Evolutionary conservation across 2,113 vertebrate species (phyloP).

Genomic region (Odocoileus virginianus): DNA sequence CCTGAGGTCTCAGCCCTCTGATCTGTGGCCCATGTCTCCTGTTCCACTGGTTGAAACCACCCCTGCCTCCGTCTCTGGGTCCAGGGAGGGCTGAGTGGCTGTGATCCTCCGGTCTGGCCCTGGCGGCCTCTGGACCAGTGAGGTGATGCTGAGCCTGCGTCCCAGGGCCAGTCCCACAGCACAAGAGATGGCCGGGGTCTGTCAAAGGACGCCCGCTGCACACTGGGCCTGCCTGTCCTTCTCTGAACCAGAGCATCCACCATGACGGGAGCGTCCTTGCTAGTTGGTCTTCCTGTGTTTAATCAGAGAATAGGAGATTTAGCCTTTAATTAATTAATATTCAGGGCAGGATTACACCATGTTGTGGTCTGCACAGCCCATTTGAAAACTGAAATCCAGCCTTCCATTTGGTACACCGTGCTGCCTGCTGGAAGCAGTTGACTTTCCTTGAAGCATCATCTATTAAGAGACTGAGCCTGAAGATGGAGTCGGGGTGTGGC

Average conservation of each 20-base stretch:
- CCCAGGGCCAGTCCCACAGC: accelerated
- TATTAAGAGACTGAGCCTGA: neutral
- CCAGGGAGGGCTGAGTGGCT: neutral
- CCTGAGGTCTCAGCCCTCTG: too few relatives aligned
- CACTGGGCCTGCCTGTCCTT: neutral
- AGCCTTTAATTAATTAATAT: neutral
- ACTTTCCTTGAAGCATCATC: neutral
- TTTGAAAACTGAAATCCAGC: neutral
- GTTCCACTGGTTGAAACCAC: neutral
- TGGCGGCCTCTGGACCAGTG: neutral
- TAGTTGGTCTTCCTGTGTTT: neutral
- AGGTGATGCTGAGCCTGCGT: accelerated
- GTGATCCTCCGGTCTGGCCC: neutral
- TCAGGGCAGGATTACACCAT: neutral
- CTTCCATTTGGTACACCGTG: neutral
- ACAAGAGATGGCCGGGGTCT: accelerated
- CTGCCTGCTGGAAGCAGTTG: neutral
- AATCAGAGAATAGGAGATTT: neutral
- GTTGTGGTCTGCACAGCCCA: neutral
- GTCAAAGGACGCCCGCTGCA: neutral
- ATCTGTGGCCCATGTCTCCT: neutral
- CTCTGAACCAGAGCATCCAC: neutral
- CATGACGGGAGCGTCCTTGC: neutral
- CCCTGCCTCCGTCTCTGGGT: neutral
- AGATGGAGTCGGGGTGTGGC: neutral